These are phyloP conservation scores for Bombus picipes DNA, from an alignment of 1,140 invertebrate species.

Conservation along the genomic window DNA sequence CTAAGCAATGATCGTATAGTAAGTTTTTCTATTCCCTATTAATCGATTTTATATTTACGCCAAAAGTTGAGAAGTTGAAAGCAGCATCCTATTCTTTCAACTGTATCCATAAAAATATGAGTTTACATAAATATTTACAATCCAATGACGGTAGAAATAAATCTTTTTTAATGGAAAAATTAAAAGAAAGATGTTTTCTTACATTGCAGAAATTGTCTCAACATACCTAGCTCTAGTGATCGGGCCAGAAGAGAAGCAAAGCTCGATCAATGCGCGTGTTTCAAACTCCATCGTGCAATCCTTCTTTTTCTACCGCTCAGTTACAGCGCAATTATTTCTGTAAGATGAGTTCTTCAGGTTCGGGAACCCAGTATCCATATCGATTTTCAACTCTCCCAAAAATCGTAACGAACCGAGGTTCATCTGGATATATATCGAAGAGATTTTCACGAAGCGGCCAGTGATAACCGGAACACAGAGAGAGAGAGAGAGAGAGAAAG, in stretches of 20 bases:
- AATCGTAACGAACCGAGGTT: conserved; percentile 57
- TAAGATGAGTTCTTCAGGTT: neutral
- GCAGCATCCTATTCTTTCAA: too few relatives aligned
- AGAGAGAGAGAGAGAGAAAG: neutral
- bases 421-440: neutral
- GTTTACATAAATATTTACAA: neutral
- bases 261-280: conserved; percentile 74
- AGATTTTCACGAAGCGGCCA: neutral
- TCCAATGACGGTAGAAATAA: neutral
- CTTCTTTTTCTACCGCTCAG: neutral
- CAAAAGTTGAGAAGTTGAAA: neutral
- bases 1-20: neutral
- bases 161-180: neutral
- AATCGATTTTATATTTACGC: neutral
- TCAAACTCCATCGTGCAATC: conserved; percentile 74
- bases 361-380: conserved; percentile 27
- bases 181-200: too few relatives aligned
- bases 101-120: neutral
- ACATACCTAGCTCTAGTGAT: conserved; percentile 74
- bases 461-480: neutral
- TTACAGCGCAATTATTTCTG: neutral
- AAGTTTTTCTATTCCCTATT: neutral
- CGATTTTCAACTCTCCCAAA: conserved; percentile 42
- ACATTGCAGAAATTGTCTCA: neutral
- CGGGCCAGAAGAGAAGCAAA: conserved; percentile 71